Evolutionary conservation across 2,888 invertebrate species (phyloP), one percentile per base, ranked within the genome.

Genomic region (Spisula subtruncata): DNA sequence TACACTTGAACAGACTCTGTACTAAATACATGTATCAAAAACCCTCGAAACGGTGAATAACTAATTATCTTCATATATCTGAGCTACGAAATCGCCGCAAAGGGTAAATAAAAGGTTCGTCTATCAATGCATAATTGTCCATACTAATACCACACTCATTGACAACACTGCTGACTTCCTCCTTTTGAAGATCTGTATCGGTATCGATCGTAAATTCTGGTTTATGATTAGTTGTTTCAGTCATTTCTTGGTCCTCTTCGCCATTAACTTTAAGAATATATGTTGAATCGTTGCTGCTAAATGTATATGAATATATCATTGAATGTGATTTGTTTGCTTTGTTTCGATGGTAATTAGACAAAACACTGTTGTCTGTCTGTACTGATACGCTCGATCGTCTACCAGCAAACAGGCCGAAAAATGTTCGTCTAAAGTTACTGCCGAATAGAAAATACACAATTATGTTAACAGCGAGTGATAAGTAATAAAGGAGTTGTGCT

Each of bases 371-470:
- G n/a, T 75, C 75, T 75, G 75, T 75, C 32, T 75, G 75, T 5
- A 75, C 75, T 10, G 75, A 75, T 18, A 75, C 75, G 35, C 32
- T 32, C 1, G 35, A 75, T 12, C 32, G 32, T 16, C 32, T 75
- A 32, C 75, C 75, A 16, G 18, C 29, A 75, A 75, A 75, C 14
- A 60, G 25, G 5, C 66, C 41, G 29, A 48, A 83, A 25, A 89
- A 79, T 20, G 71, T 51, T 25, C 51, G 81, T 20, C 82, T 25
- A 48, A 89, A 89, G 46, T 83, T 86, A 25, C 66, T 66, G 16
- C 86, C 89, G 32, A 86, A 89, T 18, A 79, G 46, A 25, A 83
- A 85, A 54, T 89, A 89, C 10, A 89, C 89, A 16, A 89, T 75
- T 16, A 86, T 32, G 56, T 89, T 89, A 14, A 89, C n/a, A 16